Base-by-base conservation (phyloP, 2,888 invertebrate species). In the Matsumyia berberina region DNA sequence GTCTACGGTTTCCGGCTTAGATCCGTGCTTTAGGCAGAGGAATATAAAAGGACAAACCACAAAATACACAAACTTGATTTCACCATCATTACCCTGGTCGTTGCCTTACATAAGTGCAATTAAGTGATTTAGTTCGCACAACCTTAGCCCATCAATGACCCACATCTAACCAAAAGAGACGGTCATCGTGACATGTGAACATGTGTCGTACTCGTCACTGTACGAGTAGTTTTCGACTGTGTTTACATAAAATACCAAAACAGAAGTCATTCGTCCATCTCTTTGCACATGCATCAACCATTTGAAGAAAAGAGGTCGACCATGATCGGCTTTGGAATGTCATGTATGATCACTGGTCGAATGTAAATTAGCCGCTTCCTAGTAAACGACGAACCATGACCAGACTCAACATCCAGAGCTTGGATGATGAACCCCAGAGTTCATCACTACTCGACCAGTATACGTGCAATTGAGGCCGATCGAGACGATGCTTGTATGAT, bases 401-500 rank as follows among this genome's bases (percentile, higher is more conserved):
- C 77, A 51, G 19, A 29, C 64, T 66, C 66, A 82, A 37, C 66
- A 60, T 66, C 33, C 6, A 44, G 29, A 46, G n/a, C 19, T 57
- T 44, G 57, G 51, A 42, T 12, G 62, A 53, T 64, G 62, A 57
- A 62, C 29, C 60, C 19, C 58, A 57, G 42, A 62, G 69, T 70
- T 82, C 70, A 77, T 37, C 35, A 35, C 60, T 37, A 55, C 49
- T 51, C 55, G 67, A 83, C 79, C 53, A 42, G 67, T 73, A 67
- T 57, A 1, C 35, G 39, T 55, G 79, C 57, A 83, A 83, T 83
- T 79, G 83, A 79, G 57, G 66, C 78, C 73, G 83, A 79, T 83
- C 72, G 17, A 51, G 60, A 44, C 67, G 67, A 73, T 80, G 72
- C 33, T 60, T 57, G 73, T 67, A 62, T 67, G 78, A 78, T 69